Evolutionary conservation across 2,113 vertebrate species (phyloP).

Genomic region (Philantomba maxwellii): DNA sequence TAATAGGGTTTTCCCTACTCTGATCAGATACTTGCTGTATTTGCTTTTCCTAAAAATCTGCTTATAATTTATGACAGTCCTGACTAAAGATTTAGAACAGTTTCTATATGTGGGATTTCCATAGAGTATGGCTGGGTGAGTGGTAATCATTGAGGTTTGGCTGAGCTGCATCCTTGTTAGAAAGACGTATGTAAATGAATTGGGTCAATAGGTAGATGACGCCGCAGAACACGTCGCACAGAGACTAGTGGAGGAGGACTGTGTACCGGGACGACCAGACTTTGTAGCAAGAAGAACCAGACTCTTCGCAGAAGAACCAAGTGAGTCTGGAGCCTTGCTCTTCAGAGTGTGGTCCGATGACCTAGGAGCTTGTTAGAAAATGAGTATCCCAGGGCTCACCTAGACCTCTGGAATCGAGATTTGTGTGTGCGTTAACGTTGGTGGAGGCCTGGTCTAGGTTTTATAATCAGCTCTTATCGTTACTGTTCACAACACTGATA

Average conservation of each 20-base stretch:
- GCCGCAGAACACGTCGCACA: rapidly evolving
- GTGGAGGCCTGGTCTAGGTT: neutral
- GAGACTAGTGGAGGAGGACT: neutral
- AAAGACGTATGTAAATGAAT: neutral
- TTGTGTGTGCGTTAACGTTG: neutral
- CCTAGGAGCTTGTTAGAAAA: neutral
- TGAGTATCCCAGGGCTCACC: neutral
- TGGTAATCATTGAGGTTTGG: neutral
- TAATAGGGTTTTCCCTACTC: neutral
- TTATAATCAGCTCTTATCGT: neutral
- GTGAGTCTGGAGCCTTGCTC: neutral
- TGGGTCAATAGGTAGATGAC: neutral
- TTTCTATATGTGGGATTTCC: neutral
- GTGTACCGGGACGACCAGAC: neutral
- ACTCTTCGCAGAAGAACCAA: neutral
- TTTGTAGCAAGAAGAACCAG: neutral
- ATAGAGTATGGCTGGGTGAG: neutral
- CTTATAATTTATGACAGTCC: neutral
- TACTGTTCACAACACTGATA: neutral
- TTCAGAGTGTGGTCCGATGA: neutral
- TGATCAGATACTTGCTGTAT: neutral
- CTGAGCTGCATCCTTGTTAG: neutral
- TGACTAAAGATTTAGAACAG: neutral
- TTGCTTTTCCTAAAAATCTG: neutral
- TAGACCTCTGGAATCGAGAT: neutral